Conservation (phyloP, 1,140 invertebrate genomes). For the Grapholita molesta region DNA sequence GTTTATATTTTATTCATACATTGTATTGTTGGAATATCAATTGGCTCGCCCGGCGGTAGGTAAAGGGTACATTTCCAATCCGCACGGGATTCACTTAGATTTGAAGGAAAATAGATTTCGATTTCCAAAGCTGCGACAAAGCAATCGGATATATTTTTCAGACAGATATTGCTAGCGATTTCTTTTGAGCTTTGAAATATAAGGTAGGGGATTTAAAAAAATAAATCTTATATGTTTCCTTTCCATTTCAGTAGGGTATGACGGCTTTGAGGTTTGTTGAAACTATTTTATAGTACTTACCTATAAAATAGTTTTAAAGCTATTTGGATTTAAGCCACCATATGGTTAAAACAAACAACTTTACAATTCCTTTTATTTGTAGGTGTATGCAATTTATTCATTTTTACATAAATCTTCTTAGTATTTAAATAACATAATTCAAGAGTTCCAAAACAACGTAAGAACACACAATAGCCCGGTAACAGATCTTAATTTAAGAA, state of each 20-base stretch:
- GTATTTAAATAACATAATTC: too few relatives aligned
- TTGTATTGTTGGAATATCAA: slow-evolving; percentile 78
- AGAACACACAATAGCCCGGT: too few relatives aligned
- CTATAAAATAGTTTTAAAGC: too few relatives aligned
- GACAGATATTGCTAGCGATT: slow-evolving; percentile 78
- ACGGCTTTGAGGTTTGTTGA: neutral
- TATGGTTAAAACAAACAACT: too few relatives aligned
- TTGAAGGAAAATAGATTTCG: slow-evolving; percentile 78
- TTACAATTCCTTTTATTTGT: too few relatives aligned
- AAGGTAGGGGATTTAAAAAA: slow-evolving; percentile 67
- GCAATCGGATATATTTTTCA: slow-evolving; percentile 78
- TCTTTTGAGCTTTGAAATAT: slow-evolving; percentile 78
- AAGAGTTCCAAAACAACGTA: too few relatives aligned
- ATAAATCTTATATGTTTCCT: slow-evolving; percentile 49
- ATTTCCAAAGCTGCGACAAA: slow-evolving; percentile 78
- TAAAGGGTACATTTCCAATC: slow-evolving; percentile 78
- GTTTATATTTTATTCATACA: slow-evolving; percentile 79
- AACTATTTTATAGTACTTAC: neutral
- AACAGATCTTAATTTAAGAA: too few relatives aligned
- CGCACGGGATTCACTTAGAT: slow-evolving; percentile 78
- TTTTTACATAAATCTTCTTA: too few relatives aligned
- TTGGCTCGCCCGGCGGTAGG: slow-evolving; percentile 76
- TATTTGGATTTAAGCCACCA: too few relatives aligned
- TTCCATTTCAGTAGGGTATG: slow-evolving; percentile 28
- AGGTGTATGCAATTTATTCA: too few relatives aligned